Conservation (phyloP, 1,140 invertebrate genomes). For the Hypsibius dujardini region DNA sequence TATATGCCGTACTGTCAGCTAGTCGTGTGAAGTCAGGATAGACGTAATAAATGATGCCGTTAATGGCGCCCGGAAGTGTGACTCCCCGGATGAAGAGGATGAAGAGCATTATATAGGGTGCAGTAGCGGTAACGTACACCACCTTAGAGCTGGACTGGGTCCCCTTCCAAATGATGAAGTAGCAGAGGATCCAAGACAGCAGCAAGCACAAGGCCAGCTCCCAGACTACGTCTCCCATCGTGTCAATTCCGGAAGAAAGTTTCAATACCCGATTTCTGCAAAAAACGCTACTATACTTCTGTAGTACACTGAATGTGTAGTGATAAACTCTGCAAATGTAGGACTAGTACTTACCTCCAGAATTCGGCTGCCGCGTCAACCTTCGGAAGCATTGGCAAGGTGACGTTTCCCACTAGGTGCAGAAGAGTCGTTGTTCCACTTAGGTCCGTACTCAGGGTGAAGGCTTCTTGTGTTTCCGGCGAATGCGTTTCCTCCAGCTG, state of each 20-base stretch:
- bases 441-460: too few species aligned
- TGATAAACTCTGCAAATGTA: slow-evolving; percentile 5
- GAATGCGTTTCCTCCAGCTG: too few species aligned
- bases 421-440: too few species aligned
- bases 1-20: too few species aligned
- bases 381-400: too few species aligned
- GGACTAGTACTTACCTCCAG: slow-evolving; percentile 9
- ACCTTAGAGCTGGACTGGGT: slow-evolving; percentile 94
- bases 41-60: slow-evolving; percentile 40
- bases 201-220: slow-evolving; percentile 82
- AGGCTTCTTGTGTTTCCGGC: too few species aligned
- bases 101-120: slow-evolving; percentile 37
- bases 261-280: slow-evolving; percentile 33
- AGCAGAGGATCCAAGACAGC: slow-evolving; percentile 80
- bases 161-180: slow-evolving; percentile 92
- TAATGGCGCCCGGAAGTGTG: slow-evolving; percentile 34
- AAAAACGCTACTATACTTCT: slow-evolving; percentile 18
- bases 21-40: slow-evolving; percentile 32
- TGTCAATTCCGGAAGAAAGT: slow-evolving; percentile 37
- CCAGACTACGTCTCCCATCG: slow-evolving; percentile 56
- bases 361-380: slow-evolving; percentile 6
- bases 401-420: too few species aligned
- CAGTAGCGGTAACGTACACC: slow-evolving; percentile 43
- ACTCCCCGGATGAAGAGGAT: slow-evolving; percentile 35
- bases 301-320: neutral